Evolutionary conservation across 2,888 invertebrate species (phyloP).

Genomic region (Rosalia funebris): DNA sequence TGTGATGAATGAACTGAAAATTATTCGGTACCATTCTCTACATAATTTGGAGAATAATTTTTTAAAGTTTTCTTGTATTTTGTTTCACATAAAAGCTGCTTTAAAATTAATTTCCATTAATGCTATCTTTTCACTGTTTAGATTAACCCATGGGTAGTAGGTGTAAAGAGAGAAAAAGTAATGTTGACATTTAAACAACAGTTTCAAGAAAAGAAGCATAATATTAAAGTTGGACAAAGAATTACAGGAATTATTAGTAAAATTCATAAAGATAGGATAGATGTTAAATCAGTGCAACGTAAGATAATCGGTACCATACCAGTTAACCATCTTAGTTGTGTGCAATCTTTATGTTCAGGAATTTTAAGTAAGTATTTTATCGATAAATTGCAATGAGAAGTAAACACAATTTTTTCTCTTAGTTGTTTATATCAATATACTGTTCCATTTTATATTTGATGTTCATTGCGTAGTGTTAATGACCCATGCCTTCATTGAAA

Average conservation of each 20-base stretch:
- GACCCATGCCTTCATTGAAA: too few species aligned
- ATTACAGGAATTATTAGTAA: constrained; percentile 61
- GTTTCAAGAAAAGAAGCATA: constrained; percentile 43
- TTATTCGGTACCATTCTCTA: too few species aligned
- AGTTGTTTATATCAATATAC: neutral
- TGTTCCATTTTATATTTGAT: neutral
- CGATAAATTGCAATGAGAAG: constrained; percentile 11
- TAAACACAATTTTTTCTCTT: neutral
- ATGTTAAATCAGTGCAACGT: constrained; percentile 56
- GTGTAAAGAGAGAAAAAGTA: constrained; percentile 62
- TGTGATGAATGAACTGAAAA: too few species aligned
- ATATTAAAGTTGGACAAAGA: constrained; percentile 61
- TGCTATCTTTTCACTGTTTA: too few species aligned
- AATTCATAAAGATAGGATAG: constrained; percentile 56
- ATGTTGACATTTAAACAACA: constrained; percentile 61
- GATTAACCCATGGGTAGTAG: constrained; percentile 67
- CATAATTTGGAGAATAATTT: too few species aligned
- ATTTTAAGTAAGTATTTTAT: constrained; percentile 49
- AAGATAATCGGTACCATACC: constrained; percentile 61
- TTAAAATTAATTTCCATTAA: too few species aligned
- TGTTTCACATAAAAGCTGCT: too few species aligned
- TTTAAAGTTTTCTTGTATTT: too few species aligned
- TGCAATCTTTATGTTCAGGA: constrained; percentile 56
- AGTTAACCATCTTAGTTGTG: constrained; percentile 57
- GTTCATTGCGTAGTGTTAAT: too few species aligned